Conservation (phyloP, 2,113 vertebrate genomes). For the Varanus salvator region DNA sequence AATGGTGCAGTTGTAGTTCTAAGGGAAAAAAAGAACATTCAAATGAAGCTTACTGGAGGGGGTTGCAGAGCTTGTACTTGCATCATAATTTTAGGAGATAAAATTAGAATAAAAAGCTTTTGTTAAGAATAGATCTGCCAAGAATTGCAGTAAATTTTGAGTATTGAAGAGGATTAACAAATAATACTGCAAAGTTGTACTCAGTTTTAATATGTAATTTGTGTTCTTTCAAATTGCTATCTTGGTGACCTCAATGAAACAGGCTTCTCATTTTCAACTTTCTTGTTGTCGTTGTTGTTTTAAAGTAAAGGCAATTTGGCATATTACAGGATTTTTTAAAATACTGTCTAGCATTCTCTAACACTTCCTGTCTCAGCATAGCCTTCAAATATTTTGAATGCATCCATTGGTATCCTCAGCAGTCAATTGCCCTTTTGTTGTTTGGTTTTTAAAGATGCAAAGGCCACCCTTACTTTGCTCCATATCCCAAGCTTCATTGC, state of each 20-base stretch:
- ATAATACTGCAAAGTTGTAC: neutral
- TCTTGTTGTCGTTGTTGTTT: neutral
- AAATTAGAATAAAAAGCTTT: conserved; percentile 14
- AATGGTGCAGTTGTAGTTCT: neutral
- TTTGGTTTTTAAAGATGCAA: conserved; percentile 33
- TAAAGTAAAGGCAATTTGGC: neutral
- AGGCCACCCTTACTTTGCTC: neutral
- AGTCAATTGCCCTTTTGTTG: neutral
- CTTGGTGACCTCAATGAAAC: conserved; percentile 50
- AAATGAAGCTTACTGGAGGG: fast-evolving
- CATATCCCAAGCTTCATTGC: conserved; percentile 13
- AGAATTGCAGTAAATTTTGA: conserved; percentile 6
- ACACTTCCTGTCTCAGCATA: conserved; percentile 19
- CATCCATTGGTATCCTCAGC: neutral
- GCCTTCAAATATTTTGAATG: conserved; percentile 11
- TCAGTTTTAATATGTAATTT: conserved; percentile 28
- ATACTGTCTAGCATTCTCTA: conserved; percentile 27
- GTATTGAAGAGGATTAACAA: conserved; percentile 3
- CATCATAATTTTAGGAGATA: neutral
- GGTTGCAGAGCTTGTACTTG: neutral
- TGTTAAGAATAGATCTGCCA: neutral
- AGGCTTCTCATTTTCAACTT: neutral
- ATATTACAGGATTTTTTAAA: conserved; percentile 41
- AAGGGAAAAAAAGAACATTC: neutral
- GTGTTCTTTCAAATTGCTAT: conserved; percentile 40